Percentiles rank a stretch among this genome's conserved stretches.
These are phyloP conservation scores for Chirona hameri DNA, from an alignment of 2,888 invertebrate genomes.

Conservation along the genomic window DNA sequence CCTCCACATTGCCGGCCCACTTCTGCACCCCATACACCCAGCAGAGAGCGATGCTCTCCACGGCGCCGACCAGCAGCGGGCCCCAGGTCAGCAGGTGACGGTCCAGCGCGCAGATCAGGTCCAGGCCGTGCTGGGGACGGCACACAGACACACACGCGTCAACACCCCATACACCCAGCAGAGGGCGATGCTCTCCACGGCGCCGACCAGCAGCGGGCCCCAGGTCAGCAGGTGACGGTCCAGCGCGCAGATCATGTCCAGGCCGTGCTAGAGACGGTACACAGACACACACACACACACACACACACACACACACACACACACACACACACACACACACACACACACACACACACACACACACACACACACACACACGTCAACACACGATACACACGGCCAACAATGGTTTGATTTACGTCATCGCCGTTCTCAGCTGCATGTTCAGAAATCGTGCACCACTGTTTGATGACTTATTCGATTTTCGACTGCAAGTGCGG, in stretches of 20 bases:
- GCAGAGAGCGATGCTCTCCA: slow-evolving; percentile 8
- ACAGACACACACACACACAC: neutral
- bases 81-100: slow-evolving; percentile 4
- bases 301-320: too few species aligned
- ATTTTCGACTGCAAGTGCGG: too few species aligned
- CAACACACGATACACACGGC: too few species aligned
- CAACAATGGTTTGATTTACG: too few species aligned
- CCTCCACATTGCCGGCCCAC: slow-evolving; percentile 14
- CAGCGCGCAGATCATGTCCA: neutral
- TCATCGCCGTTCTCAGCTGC: too few species aligned
- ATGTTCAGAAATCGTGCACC: too few species aligned
- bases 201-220: neutral
- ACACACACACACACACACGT: too few species aligned
- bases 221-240: slow-evolving; percentile 9
- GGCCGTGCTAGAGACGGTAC: neutral
- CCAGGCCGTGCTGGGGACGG: neutral
- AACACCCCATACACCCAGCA: neutral
- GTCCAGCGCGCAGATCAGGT: slow-evolving; percentile 3
- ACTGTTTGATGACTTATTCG: too few species aligned
- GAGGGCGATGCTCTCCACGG: neutral
- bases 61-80: neutral
- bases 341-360: too few species aligned
- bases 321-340: too few species aligned
- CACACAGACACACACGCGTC: neutral
- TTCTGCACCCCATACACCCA: slow-evolving; percentile 1